phyloP scores from a whole-genome alignment of 2,113 vertebrate species.

The Forbesichthys papilliferus region DNA sequence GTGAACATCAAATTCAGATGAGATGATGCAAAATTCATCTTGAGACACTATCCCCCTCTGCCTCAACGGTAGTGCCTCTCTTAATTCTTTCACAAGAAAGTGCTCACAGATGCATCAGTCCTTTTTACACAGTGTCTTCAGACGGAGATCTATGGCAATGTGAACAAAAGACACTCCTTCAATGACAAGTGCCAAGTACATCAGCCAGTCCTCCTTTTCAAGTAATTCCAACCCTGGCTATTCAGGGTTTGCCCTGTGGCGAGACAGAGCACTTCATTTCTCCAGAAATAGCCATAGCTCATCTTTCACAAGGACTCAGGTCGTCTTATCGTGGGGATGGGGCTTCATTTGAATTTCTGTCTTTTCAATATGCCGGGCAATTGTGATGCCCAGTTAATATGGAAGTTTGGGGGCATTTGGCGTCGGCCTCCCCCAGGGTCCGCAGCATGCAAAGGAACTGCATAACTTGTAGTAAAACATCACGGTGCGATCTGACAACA shows the following conservation, averaged over 20 bases:
- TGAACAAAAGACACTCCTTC: conserved; percentile 76
- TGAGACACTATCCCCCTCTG: conserved; percentile 29
- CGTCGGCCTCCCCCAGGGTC: conserved; percentile 55
- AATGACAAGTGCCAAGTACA: conserved; percentile 79
- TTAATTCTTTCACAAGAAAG: conserved; percentile 65
- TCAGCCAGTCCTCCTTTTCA: conserved; percentile 75
- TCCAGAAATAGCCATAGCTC: conserved; percentile 83
- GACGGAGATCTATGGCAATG: conserved; percentile 73
- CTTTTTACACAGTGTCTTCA: conserved; percentile 59
- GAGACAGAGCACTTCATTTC: conserved; percentile 70
- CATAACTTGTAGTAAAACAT: conserved; percentile 31
- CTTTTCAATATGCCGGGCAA: conserved; percentile 68
- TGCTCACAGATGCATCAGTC: conserved; percentile 60
- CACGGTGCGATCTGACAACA: conserved; percentile 57
- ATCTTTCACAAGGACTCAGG: conserved; percentile 81
- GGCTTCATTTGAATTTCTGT: conserved; percentile 78
- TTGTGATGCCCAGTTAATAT: conserved; percentile 74
- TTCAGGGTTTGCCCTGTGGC: conserved; percentile 83
- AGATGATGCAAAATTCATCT: conserved; percentile 45
- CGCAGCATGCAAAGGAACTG: conserved; percentile 51
- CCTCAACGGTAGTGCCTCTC: not conserved
- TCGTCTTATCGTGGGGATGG: conserved; percentile 69
- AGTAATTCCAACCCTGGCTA: conserved; percentile 79
- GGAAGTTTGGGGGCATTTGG: conserved; percentile 67
- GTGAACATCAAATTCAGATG: conserved; percentile 31